Conservation (phyloP, 1,140 invertebrate genomes). For the Lucilia cuprina region DNA sequence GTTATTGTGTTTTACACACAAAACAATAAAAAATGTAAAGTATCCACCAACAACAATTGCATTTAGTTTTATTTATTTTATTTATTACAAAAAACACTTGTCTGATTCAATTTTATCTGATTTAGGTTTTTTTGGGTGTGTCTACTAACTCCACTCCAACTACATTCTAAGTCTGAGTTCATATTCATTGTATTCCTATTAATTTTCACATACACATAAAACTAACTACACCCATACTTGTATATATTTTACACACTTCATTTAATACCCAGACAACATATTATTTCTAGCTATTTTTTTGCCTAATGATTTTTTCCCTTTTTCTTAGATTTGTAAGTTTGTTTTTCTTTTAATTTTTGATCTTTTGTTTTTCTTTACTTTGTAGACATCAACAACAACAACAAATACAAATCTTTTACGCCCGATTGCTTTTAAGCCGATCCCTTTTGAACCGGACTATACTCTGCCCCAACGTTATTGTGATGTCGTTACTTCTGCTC, state of each 20-base stretch:
- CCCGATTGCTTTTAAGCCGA: conserved; percentile 60
- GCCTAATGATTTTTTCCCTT: background rate
- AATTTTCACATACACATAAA: background rate
- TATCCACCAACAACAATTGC: background rate
- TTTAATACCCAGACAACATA: background rate
- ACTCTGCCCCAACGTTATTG: conserved; percentile 49
- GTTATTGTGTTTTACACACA: background rate
- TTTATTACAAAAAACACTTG: background rate
- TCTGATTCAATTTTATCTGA: conserved; percentile 13
- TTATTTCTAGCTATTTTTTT: background rate
- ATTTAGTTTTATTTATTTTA: background rate
- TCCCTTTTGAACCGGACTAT: conserved; percentile 60
- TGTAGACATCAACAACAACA: conserved; percentile 39
- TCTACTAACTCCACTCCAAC: background rate
- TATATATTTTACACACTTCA: background rate
- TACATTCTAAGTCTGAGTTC: background rate
- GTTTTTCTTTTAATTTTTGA: conserved; percentile 37
- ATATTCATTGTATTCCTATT: background rate
- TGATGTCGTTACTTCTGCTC: conserved; percentile 44
- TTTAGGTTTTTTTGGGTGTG: conserved; percentile 1
- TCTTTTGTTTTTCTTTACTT: conserved; percentile 25
- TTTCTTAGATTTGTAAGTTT: conserved; percentile 11
- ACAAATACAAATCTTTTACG: conserved; percentile 47
- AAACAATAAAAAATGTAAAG: background rate
- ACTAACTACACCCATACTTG: no score